Conservation (phyloP, 2,888 invertebrate species). For the Tetramorium bicarinatum region DNA sequence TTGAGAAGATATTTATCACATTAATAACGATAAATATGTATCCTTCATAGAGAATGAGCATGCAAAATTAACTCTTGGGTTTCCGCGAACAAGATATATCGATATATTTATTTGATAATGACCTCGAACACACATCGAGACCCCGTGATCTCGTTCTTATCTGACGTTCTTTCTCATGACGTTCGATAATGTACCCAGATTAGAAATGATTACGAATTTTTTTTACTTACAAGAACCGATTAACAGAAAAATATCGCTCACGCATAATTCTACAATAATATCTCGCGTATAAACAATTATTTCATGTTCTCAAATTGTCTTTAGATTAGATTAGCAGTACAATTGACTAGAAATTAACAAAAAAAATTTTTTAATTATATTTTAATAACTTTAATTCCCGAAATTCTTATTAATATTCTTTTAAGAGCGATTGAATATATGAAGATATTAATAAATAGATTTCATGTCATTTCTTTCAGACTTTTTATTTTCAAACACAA, state of each 20-base stretch:
- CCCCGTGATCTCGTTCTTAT: conserved; percentile 55
- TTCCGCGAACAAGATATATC: conserved; percentile 49
- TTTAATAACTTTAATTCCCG: not conserved
- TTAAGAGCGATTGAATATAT: not conserved
- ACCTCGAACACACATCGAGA: conserved; percentile 63
- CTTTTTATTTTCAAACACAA: not conserved
- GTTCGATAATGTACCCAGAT: conserved; percentile 37
- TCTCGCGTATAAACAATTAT: not conserved
- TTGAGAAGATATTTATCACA: not conserved
- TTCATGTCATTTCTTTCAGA: not conserved
- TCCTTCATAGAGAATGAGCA: not conserved
- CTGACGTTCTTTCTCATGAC: conserved; percentile 38
- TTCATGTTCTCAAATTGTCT: not conserved
- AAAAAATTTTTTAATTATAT: not conserved
- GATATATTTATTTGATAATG: conserved; percentile 64
- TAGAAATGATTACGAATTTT: conserved; percentile 21
- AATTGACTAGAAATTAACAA: not conserved
- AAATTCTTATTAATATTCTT: not conserved
- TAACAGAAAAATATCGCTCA: not conserved
- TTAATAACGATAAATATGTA: not conserved
- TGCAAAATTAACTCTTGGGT: conserved; percentile 24
- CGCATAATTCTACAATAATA: not conserved
- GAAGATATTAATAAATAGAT: not conserved
- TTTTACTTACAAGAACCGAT: not conserved
- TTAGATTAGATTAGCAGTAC: not conserved